Evolutionary conservation across 64 coral and sea anemone species (phyloP), one percentile per base, ranked within the genome.

Genomic region (Pachyseris speciosa): DNA sequence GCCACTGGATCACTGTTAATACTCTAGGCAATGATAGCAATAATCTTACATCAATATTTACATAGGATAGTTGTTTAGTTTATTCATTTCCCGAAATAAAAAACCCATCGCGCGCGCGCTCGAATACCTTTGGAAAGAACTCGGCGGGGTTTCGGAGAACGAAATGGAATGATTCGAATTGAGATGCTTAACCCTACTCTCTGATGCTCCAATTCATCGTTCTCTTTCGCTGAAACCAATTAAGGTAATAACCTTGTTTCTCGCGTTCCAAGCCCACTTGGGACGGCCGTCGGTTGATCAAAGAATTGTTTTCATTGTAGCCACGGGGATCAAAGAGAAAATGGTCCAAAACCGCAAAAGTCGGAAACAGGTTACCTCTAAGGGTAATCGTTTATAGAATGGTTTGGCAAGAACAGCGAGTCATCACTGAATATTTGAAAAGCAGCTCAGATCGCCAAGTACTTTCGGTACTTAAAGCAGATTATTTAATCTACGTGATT

Each of bases 21-120:
- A 53, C 77, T 63, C 37, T 26, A 81, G 30, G 36, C 77, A 81
- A 34, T 81, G 77, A 63, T 63, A 81, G 15, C 51, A 13, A 39
- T 71, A 71, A 81, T 61, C 77, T 81, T 25, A 81, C 19, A 37
- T n/a, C 60, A 81, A 81, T 81, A 81, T 81, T 61, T 81, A 81
- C 77, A 61, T 61, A 61, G 51, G 13, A 79, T 37, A 15, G 28
- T 58, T 53, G 29, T 37, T 57, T 79, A 15, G 12, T 57, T 81
- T 61, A 61, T 28, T 39, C 40, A 61, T 19, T 81, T 57, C 52
- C 8, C 22, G 52, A 19, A 63, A 61, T 81, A 63, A 81, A 19
- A 81, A 81, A 63, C 8, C 13, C 2, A 39, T 36, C 52, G 52
- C 77, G 77, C 16, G 53, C 34, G 53, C 16, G 52, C 32, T 68